A percentile compares a stretch with the other conserved stretches of the same genome.
Conservation (phyloP, 2,888 invertebrate species). For the Tupiocoris notatus region DNA sequence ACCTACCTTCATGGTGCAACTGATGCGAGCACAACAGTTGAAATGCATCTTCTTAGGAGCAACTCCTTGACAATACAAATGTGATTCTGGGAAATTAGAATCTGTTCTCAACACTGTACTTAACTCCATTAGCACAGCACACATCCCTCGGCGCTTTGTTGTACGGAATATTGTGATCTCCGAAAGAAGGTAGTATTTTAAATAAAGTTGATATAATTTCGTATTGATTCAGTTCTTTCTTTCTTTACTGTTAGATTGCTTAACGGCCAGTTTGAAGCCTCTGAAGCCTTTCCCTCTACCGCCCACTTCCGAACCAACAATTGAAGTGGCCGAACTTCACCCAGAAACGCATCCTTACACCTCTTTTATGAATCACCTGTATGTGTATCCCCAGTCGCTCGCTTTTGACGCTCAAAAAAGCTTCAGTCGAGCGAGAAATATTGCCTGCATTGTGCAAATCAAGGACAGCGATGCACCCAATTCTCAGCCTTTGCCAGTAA, state of each 20-base stretch:
- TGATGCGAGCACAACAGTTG: too few species aligned
- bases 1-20: too few species aligned
- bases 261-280: constrained; percentile 79
- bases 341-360: constrained; percentile 76
- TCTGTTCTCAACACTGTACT: too few species aligned
- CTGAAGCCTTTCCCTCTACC: constrained; percentile 81
- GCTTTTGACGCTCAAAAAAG: constrained; percentile 89
- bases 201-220: too few species aligned
- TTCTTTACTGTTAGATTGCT: constrained; percentile 63
- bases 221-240: background rate
- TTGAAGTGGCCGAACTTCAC: constrained; percentile 84
- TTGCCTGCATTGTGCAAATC: constrained; percentile 85
- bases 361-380: constrained; percentile 83
- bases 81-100: too few species aligned
- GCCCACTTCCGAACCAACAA: constrained; percentile 70
- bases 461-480: constrained; percentile 76
- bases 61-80: too few species aligned
- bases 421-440: constrained; percentile 90
- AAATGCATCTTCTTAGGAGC: too few species aligned
- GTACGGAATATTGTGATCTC: too few species aligned
- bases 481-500: constrained; percentile 71
- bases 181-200: too few species aligned
- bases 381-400: constrained; percentile 82
- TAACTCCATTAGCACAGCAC: too few species aligned
- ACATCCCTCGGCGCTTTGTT: too few species aligned